Evolutionary conservation across 30 jellyfish, hydroid and myxozoan genomes (phyloP), one percentile per base, ranked within the genome.

Genomic region (Phacellophora camtschatica): DNA sequence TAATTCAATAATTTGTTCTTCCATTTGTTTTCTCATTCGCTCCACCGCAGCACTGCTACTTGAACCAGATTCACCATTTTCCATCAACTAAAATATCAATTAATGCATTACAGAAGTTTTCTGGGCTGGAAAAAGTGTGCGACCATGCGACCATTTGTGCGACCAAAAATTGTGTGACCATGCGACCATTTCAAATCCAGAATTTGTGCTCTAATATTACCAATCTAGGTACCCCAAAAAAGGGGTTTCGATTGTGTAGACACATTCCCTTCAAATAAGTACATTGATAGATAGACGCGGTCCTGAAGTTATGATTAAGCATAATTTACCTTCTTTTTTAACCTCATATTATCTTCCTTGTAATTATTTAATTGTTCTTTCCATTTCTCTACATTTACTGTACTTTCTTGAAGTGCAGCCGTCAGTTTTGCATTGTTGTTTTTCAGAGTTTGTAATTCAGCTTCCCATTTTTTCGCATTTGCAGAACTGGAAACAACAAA

Each of bases 381-480:
- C 98, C 98, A 90, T 71, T 90, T 90, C 48, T 90, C 98, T 15
- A 90, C 98, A 80, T 90, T 90, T 8, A 85, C 87, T 0, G 96
- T 81, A 65, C 98, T 90, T 49, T 90, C 98, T 78, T 90, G 98
- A 42, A 90, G 86, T 9, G 98, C 98, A 28, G 98, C 98, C 13
- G 98, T 90, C 73, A 90, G 64, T 13, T 96, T 92, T 32, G 98
- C 98, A 64, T 90, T 90, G 54, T 90, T 90, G 43, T 90, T 90
- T 39, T 84, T 90, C 80, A 90, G 81, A 18, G 98, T 90, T 54
- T 90, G 98, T 25, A 90, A 66, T 54, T 90, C 98, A 5, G 95
- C 84, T 61, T 90, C 98, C 98, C 98, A 90, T 66, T 90, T 90
- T 78, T 84, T 90, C 3, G 96, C 96, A 78, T 90, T 90, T 39